phyloP scores from a whole-genome alignment of 2,113 vertebrate genomes.

The Spea bombifrons region DNA sequence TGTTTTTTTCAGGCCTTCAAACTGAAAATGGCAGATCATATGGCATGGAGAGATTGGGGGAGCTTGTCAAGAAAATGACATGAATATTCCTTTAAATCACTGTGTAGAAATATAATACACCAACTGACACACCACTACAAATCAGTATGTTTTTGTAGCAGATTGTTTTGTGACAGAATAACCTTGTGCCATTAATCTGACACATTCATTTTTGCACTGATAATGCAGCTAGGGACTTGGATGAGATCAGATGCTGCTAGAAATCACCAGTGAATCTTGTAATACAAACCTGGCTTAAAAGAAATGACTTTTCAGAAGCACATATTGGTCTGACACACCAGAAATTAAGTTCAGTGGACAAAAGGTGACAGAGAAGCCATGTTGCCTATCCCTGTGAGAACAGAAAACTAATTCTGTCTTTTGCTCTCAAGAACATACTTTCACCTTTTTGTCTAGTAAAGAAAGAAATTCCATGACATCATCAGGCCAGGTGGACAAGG shows the following conservation, averaged over 20 bases:
- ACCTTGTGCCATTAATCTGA: constrained; percentile 10
- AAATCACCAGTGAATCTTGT: constrained; percentile 1
- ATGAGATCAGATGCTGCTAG: constrained; percentile 4
- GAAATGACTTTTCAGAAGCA: neutral
- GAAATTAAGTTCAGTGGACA: neutral
- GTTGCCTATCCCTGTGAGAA: neutral
- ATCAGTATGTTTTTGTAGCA: neutral
- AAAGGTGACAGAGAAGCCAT: constrained; percentile 5
- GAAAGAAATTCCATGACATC: neutral
- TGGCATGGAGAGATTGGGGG: too few species aligned
- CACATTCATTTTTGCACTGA: neutral
- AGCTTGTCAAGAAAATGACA: too few species aligned
- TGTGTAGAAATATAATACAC: neutral
- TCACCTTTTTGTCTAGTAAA: neutral
- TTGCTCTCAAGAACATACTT: neutral
- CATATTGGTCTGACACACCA: constrained; percentile 1
- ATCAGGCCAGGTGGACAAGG: too few species aligned
- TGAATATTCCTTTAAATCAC: neutral
- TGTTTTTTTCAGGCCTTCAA: too few species aligned
- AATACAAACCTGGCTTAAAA: constrained; percentile 7
- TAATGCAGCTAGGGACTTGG: neutral
- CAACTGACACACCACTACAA: neutral
- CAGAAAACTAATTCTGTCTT: neutral
- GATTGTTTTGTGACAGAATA: neutral
- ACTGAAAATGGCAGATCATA: too few species aligned